Evolutionary conservation across 1,140 invertebrate genomes (phyloP).

Genomic region (Diorhabda sublineata): DNA sequence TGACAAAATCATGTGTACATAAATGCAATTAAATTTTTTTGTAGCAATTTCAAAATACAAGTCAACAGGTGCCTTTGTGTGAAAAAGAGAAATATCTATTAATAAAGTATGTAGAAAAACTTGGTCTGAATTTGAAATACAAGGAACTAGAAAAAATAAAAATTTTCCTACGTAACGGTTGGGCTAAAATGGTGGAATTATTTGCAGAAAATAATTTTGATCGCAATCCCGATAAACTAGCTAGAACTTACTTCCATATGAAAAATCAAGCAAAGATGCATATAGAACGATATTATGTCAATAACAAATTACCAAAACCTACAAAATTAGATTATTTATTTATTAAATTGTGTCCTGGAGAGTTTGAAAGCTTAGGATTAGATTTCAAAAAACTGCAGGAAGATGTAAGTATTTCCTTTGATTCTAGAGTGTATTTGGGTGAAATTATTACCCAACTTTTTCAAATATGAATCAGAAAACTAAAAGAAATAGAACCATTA

Average conservation of each 20-base stretch:
- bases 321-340: conserved; percentile 5
- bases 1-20: not conserved
- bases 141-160: not conserved
- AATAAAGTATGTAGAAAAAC: not conserved
- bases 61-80: not conserved
- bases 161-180: not conserved
- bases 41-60: not conserved
- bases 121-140: conserved; percentile 5
- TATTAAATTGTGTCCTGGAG: not conserved
- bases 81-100: conserved; percentile 5
- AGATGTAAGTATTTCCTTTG: conserved; percentile 3
- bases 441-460: no score
- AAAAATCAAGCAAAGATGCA: not conserved
- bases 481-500: no score
- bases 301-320: not conserved
- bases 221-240: not conserved
- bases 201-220: conserved; percentile 7
- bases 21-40: not conserved
- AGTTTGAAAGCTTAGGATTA: not conserved
- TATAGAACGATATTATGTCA: not conserved
- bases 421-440: no score
- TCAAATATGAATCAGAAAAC: no score
- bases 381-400: not conserved
- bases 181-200: not conserved
- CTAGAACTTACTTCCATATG: not conserved